A percentile compares a stretch with the other conserved stretches of the same genome.
phyloP scores from a whole-genome alignment of 2,888 invertebrate species.

The Pilophorus perplexus region DNA sequence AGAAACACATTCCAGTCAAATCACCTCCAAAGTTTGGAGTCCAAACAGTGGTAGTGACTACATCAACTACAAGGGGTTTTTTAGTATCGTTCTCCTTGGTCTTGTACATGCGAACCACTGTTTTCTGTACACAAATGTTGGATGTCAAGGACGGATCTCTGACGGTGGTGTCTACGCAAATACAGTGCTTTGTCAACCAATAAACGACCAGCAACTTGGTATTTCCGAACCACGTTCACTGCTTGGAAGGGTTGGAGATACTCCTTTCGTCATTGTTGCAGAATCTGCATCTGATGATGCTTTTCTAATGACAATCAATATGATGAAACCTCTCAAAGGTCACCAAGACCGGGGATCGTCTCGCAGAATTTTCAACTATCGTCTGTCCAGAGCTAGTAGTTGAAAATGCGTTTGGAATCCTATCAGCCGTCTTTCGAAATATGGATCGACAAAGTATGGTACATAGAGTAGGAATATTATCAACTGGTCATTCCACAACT shows the following conservation, averaged over 20 bases:
- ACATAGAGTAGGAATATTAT: too few relatives aligned
- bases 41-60: slow-evolving; percentile 4
- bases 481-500: too few relatives aligned
- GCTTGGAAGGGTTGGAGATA: slow-evolving; percentile 27
- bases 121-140: slow-evolving; percentile 50
- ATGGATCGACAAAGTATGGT: too few relatives aligned
- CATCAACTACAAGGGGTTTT: slow-evolving; percentile 26
- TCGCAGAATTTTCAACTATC: slow-evolving; percentile 47
- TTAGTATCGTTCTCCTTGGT: slow-evolving; percentile 47
- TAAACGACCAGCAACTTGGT: slow-evolving; percentile 31
- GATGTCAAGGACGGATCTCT: slow-evolving; percentile 49
- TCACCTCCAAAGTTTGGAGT: too few relatives aligned
- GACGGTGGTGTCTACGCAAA: slow-evolving; percentile 48
- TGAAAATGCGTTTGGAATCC: slow-evolving; percentile 48
- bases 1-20: slow-evolving; percentile 24
- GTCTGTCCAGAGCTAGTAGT: slow-evolving; percentile 47
- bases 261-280: slow-evolving; percentile 46
- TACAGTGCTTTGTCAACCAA: slow-evolving; percentile 33
- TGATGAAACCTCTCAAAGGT: slow-evolving; percentile 46
- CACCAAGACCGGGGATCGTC: slow-evolving; percentile 27
- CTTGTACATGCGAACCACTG: slow-evolving; percentile 49
- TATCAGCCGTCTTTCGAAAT: slow-evolving; percentile 47
- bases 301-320: slow-evolving; percentile 46
- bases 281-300: too few relatives aligned
- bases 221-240: slow-evolving; percentile 36